Conservation (phyloP, 2,797 vertebrate species). For the Coregonus ussuriensis region DNA sequence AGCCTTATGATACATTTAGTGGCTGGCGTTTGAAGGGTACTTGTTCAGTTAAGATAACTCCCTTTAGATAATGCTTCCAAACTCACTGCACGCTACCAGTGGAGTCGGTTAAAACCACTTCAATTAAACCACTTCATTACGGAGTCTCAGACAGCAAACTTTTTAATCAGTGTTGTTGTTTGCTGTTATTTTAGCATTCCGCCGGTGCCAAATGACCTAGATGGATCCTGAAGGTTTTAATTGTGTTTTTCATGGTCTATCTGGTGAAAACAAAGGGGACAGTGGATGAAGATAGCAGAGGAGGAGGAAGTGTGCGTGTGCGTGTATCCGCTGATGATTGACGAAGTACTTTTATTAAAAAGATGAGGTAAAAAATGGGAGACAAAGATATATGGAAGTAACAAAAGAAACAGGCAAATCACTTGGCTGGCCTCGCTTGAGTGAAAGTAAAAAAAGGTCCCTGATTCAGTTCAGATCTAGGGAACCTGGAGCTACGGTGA, state of each 20-base stretch:
- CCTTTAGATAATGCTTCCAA: slow-evolving; percentile 66
- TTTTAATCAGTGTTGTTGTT: slow-evolving; percentile 38
- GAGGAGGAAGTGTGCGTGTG: slow-evolving; percentile 6
- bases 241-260: slow-evolving; percentile 44
- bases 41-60: slow-evolving; percentile 66
- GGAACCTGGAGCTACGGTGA: slow-evolving; percentile 49
- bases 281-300: not conserved
- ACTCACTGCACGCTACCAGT: slow-evolving; percentile 48
- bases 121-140: slow-evolving; percentile 64
- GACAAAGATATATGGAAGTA: no score
- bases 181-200: slow-evolving; percentile 39
- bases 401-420: no score
- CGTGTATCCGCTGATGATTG: not conserved
- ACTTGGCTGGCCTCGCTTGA: no score
- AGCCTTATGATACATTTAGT: slow-evolving; percentile 65
- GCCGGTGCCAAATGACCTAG: slow-evolving; percentile 38
- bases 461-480: not conserved
- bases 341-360: no score
- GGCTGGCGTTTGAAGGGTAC: slow-evolving; percentile 71
- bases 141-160: slow-evolving; percentile 9
- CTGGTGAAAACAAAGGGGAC: slow-evolving; percentile 40
- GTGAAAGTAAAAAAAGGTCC: not conserved
- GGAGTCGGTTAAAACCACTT: slow-evolving; percentile 51
- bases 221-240: slow-evolving; percentile 56
- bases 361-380: no score